phyloP scores from a whole-genome alignment of 1,140 invertebrate genomes.

The Drosophila truncata region DNA sequence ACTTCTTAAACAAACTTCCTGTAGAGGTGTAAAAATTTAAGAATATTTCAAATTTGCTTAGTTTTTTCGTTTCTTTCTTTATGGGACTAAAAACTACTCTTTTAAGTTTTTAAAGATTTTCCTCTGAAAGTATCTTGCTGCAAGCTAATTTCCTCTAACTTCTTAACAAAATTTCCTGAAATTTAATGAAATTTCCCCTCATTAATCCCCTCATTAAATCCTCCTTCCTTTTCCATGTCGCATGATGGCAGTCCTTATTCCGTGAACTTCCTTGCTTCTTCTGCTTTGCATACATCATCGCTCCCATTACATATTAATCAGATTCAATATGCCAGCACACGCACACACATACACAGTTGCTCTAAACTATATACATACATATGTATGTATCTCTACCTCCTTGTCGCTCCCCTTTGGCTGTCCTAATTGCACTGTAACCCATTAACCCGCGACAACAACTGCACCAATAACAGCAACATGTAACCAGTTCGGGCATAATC shows the following conservation, averaged over 20 bases:
- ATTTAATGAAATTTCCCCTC: not conserved
- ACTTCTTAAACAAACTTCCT: too few relatives aligned
- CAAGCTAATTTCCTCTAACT: too few relatives aligned
- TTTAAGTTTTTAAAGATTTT: too few relatives aligned
- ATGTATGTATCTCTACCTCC: not conserved
- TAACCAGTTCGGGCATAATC: conserved; percentile 49
- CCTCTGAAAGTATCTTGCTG: too few relatives aligned
- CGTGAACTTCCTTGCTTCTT: conserved; percentile 21
- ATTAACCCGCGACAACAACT: conserved; percentile 61
- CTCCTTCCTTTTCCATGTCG: too few relatives aligned
- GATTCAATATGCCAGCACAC: conserved; percentile 40
- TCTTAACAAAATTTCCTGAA: not conserved
- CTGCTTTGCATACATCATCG: conserved; percentile 18
- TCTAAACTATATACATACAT: too few relatives aligned
- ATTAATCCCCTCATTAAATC: conserved; percentile 7
- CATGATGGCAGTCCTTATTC: conserved; percentile 5
- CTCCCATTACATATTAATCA: conserved; percentile 53
- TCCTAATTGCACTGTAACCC: conserved; percentile 82
- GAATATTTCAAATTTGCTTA: too few relatives aligned
- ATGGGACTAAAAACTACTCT: too few relatives aligned
- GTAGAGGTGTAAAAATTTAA: too few relatives aligned
- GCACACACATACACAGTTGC: not conserved
- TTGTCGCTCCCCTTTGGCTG: conserved; percentile 41
- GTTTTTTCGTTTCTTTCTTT: too few relatives aligned
- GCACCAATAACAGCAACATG: conserved; percentile 26